A percentile compares a stretch with the other conserved stretches of the same genome.
Evolutionary conservation across 1,140 invertebrate species (phyloP).

Genomic region (Danaus melanippus): DNA sequence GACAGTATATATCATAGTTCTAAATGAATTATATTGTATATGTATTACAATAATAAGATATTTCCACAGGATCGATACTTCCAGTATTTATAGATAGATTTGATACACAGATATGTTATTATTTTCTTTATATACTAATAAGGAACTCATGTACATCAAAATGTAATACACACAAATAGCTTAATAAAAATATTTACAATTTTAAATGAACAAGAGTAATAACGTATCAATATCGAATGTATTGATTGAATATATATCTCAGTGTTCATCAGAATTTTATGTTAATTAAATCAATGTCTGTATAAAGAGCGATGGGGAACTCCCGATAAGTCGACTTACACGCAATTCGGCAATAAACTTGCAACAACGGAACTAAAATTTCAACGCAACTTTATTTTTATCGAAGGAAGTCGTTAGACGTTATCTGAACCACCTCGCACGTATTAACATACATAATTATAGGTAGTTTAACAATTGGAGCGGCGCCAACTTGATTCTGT

Average conservation of each 20-base stretch:
- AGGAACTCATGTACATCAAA: too few relatives aligned
- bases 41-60: too few relatives aligned
- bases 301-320: constrained; percentile 58
- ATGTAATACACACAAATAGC: too few relatives aligned
- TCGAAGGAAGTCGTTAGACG: constrained; percentile 69
- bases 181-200: too few relatives aligned
- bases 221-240: too few relatives aligned
- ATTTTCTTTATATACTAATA: too few relatives aligned
- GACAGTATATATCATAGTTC: too few relatives aligned
- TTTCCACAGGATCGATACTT: too few relatives aligned
- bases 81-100: too few relatives aligned
- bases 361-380: constrained; percentile 67
- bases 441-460: constrained; percentile 70
- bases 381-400: constrained; percentile 70
- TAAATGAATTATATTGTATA: too few relatives aligned
- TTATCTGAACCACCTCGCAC: constrained; percentile 62
- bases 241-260: constrained; percentile 3
- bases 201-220: too few relatives aligned
- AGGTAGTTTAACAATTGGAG: constrained; percentile 65
- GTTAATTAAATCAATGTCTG: constrained; percentile 68
- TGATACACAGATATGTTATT: too few relatives aligned
- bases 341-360: constrained; percentile 68
- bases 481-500: constrained; percentile 51
- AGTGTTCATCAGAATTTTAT: constrained; percentile 42
- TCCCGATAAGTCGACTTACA: constrained; percentile 51